A percentile compares a stretch with the other conserved stretches of the same genome.
Conservation (phyloP, 2,113 vertebrate species). For the Hypomesus transpacificus region DNA sequence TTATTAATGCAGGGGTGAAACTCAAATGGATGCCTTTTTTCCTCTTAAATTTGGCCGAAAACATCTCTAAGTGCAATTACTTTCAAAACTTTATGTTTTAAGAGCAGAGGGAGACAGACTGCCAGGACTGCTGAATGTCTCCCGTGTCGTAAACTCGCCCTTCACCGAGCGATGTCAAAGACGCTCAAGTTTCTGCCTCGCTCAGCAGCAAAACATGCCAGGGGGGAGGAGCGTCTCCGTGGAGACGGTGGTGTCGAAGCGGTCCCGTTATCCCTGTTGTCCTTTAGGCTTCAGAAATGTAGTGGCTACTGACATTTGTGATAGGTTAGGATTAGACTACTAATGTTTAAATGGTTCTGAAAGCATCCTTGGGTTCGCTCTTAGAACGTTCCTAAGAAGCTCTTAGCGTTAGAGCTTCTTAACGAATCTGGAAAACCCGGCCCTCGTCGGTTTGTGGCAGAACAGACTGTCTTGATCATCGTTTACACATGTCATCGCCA, state of each 20-base stretch:
- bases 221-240: neutral
- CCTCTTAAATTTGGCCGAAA: constrained; percentile 43
- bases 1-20: constrained; percentile 66
- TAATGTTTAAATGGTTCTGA: too few species aligned
- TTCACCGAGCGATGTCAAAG: constrained; percentile 41
- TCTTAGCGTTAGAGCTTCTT: too few species aligned
- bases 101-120: constrained; percentile 47
- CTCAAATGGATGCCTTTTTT: constrained; percentile 55
- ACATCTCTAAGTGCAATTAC: constrained; percentile 62
- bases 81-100: constrained; percentile 65
- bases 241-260: constrained; percentile 10
- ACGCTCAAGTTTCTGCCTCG: constrained; percentile 26
- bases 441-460: too few species aligned
- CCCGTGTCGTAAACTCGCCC: constrained; percentile 54
- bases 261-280: neutral
- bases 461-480: too few species aligned
- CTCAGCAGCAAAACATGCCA: constrained; percentile 37
- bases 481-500: too few species aligned
- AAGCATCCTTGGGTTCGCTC: too few species aligned
- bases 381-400: too few species aligned
- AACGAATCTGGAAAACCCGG: too few species aligned
- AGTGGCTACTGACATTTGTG: neutral
- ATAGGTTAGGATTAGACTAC: too few species aligned
- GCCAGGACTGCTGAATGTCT: constrained; percentile 42
- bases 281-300: constrained; percentile 1